Evolutionary conservation across 2,888 invertebrate species (phyloP), one percentile per base, ranked within the genome.

Genomic region (Cartodere bifasciata): DNA sequence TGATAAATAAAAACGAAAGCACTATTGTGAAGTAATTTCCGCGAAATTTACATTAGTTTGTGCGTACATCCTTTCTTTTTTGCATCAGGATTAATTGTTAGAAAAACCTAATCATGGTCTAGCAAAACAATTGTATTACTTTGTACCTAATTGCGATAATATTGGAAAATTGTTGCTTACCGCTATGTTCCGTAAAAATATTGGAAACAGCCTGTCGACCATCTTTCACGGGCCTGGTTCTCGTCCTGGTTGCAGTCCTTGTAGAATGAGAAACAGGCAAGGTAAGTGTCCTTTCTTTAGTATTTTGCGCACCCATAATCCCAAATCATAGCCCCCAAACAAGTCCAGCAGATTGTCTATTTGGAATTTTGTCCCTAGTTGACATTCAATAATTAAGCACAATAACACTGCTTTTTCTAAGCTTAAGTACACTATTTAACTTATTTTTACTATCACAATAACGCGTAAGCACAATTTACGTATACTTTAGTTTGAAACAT

Each of bases 161-260:
- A 7, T 7, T n/a, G 20, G 20, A 20, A 20, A 20, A 20, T 20
- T 20, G n/a, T 10, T 31, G 31, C 81, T 75, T 67, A 90, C 90
- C 90, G 64, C 82, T 88, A 62, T 90, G 90, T 67, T 90, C 90
- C 22, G 88, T 88, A 65, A 90, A 91, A 61, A 90, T 86, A 66
- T 90, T 90, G 51, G 86, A 80, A 53, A 85, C 83, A 53, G 82
- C 77, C 52, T 76, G 74, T 60, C 83, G 75, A 58, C 79, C 78
- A 70, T 87, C 87, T 67, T 85, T 84, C 39, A 74, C 70, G 50
- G 72, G 69, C 55, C 78, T 69, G 47, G 77, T 76, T 64, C 83
- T 81, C 56, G 70, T 77, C 53, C 82, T 74, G 38, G 76, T 70
- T 5, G 35, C 29, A 43, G 78, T 75, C 55, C 81, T 75, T 57